phyloP scores from a whole-genome alignment of 2,888 invertebrate species.

The Eupelmus urozonus region DNA sequence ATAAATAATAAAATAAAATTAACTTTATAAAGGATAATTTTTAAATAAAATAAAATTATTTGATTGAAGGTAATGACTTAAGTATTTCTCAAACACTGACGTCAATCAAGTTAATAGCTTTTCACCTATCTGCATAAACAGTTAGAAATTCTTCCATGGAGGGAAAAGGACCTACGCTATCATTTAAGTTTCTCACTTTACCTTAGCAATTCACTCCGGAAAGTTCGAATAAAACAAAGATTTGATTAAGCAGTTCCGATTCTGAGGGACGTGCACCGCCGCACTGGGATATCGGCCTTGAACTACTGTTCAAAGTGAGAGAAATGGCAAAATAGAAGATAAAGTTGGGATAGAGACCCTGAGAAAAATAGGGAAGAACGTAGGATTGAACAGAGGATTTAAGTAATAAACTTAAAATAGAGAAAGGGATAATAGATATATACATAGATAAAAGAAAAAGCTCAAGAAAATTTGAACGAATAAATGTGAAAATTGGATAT shows the following conservation, averaged over 20 bases:
- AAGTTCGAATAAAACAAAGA: conserved; percentile 43
- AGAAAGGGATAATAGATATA: not conserved
- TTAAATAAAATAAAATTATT: too few species aligned
- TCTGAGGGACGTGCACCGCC: conserved; percentile 4
- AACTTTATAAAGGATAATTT: too few species aligned
- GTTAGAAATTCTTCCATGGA: too few species aligned
- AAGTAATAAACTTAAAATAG: conserved; percentile 4
- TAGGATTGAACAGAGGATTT: not conserved
- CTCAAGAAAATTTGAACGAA: too few species aligned
- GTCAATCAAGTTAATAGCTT: too few species aligned
- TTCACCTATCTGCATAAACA: too few species aligned
- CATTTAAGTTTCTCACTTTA: conserved; percentile 17
- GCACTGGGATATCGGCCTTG: conserved; percentile 32
- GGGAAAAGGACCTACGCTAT: too few species aligned
- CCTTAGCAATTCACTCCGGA: conserved; percentile 3
- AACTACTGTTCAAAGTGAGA: conserved; percentile 8
- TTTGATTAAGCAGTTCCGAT: conserved; percentile 36
- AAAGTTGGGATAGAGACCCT: not conserved
- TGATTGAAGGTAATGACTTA: too few species aligned
- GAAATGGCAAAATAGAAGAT: not conserved
- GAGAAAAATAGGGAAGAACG: not conserved
- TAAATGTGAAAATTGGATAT: too few species aligned
- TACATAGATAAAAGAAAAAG: not conserved
- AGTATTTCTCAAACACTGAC: too few species aligned
- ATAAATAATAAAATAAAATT: too few species aligned